A percentile compares a stretch with the other conserved stretches of the same genome.
These are phyloP conservation scores for Sebastes matsubarae DNA, from an alignment of 2,797 vertebrate species.

Conservation along the genomic window DNA sequence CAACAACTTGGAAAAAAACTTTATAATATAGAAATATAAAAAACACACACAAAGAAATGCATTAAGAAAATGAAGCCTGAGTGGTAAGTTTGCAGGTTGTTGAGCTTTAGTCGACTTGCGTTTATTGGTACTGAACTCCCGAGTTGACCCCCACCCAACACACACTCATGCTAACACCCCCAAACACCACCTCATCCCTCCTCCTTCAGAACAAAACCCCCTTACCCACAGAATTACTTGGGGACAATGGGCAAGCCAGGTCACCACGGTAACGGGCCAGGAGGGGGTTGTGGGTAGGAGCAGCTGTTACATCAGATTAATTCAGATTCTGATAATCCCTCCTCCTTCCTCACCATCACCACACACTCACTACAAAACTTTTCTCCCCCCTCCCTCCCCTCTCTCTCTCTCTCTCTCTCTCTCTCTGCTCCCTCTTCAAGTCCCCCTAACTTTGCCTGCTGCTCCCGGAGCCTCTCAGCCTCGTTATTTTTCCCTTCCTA, in stretches of 20 bases:
- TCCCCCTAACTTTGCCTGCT: conserved; percentile 64
- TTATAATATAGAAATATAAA: neutral
- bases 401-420: neutral
- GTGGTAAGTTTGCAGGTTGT: conserved; percentile 20
- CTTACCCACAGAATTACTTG: conserved; percentile 85
- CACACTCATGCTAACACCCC: conserved; percentile 72
- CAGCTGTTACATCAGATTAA: conserved; percentile 99
- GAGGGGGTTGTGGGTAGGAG: conserved; percentile 89
- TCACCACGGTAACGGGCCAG: conserved; percentile 90
- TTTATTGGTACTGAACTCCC: conserved; percentile 65
- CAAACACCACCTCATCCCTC: conserved; percentile 69
- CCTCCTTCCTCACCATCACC: conserved; percentile 78
- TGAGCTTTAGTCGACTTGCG: conserved; percentile 25
- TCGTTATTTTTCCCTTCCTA: conserved; percentile 61
- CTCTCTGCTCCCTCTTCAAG: conserved; percentile 22
- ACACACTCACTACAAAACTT: conserved; percentile 77
- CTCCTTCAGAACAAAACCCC: conserved; percentile 83
- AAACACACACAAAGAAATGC: neutral
- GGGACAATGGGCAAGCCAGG: conserved; percentile 89
- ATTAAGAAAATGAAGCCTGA: neutral
- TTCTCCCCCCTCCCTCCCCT: conserved; percentile 34
- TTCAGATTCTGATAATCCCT: conserved; percentile 91
- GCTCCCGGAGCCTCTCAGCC: conserved; percentile 62
- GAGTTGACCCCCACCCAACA: conserved; percentile 64
- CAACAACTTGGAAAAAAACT: conserved; percentile 32